phyloP scores from a whole-genome alignment of 2,888 invertebrate genomes.

The Synergus itoensis region DNA sequence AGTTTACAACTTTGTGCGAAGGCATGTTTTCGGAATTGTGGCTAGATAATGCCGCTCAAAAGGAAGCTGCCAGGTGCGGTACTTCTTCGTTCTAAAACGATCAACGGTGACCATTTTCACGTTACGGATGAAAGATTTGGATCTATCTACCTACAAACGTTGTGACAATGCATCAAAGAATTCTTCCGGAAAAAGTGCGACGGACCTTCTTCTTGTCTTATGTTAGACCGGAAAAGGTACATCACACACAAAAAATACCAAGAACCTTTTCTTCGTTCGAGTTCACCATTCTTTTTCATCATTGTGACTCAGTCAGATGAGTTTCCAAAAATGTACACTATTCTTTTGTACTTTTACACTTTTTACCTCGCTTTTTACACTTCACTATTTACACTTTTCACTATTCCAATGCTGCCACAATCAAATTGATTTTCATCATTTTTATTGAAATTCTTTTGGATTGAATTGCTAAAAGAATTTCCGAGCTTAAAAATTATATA shows the following conservation, averaged over 20 bases:
- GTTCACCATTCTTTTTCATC: background rate
- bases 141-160: conserved; percentile 47
- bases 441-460: too few species aligned
- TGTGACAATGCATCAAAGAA: conserved; percentile 53
- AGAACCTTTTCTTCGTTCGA: conserved; percentile 1
- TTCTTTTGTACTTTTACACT: background rate
- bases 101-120: conserved; percentile 51
- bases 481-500: background rate
- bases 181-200: conserved; percentile 50
- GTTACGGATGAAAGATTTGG: conserved; percentile 31
- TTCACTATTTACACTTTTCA: too few species aligned
- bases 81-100: conserved; percentile 52
- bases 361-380: too few species aligned
- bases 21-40: conserved; percentile 70
- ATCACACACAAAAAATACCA: conserved; percentile 14
- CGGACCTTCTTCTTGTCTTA: conserved; percentile 45
- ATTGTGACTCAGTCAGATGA: conserved; percentile 2
- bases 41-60: conserved; percentile 65
- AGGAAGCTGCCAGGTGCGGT: conserved; percentile 64
- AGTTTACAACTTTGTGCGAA: conserved; percentile 67
- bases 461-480: background rate
- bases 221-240: conserved; percentile 36
- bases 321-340: background rate
- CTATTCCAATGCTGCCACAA: background rate
- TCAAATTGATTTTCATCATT: background rate